Evolutionary conservation across 2,888 invertebrate genomes (phyloP), one percentile per base, ranked within the genome.

Genomic region (Ferdinandea cuprea): DNA sequence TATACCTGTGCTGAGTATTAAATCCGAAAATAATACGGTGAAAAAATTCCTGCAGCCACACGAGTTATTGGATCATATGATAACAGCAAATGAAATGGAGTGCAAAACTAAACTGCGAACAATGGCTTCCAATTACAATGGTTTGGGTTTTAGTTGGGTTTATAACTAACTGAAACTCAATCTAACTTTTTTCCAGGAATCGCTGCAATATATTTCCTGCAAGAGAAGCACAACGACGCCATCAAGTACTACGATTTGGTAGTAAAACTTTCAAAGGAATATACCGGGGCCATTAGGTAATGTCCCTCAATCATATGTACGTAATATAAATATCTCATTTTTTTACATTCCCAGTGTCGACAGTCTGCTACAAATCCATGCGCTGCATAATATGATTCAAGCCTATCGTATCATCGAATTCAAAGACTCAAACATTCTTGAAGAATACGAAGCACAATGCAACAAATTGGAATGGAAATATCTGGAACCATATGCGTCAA

Each of bases 91-190:
- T 81, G 92, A 91, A 71, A 86, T 86, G 69, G 94, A 93, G 87
- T 93, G 93, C 87, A 94, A 95, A 89, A 93, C 93, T 71, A 91
- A 92, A 69, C 91, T 95, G 61, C 91, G 95, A 52, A 90, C 92
- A 13, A 90, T 94, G 85, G 92, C 95, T 13, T 92, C 94, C 0
- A 91, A 94, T n/a, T 89, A 94, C 63, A 95, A 95, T 89, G 95
- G 94, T 92, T 61, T 5, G n/a, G n/a, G n/a, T n/a, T n/a, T n/a
- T n/a, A n/a, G n/a, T n/a, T n/a, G n/a, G n/a, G n/a, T n/a, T n/a
- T n/a, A n/a, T n/a, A n/a, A n/a, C n/a, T n/a, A n/a, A n/a, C n/a
- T 35, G n/a, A 54, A 7, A 15, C 13, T 7, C 0, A 9, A 8
- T 32, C 7, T 4, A 3, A 19, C 11, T 17, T 11, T 11, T 15